Evolutionary conservation across 2,113 vertebrate species (phyloP), one percentile per base, ranked within the genome.

Genomic region (Maccullochella peelii): DNA sequence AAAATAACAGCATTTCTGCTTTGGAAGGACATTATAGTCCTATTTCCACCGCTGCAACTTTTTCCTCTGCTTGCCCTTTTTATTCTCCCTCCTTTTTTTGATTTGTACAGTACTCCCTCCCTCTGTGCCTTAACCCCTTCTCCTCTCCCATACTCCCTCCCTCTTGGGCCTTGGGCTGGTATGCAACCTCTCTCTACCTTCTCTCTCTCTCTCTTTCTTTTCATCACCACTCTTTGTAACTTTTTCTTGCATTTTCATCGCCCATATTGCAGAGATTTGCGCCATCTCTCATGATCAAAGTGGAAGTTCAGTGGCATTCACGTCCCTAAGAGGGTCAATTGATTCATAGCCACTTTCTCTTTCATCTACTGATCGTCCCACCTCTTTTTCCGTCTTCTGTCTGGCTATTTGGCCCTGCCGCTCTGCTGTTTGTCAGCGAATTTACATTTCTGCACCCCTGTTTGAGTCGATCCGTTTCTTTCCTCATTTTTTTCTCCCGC

Each of bases 211-310:
- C 25, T 62, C 49, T 79, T 47, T 79, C 38, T 30, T 50, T 68
- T 14, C 1, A 23, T 49, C n/a, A 2, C 36, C 21, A 1, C 44
- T 40, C 47, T 14, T 6, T 33, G 33, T 30, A 40, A 58, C 59
- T 47, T 63, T 57, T n/a, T 66, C 38, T 76, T 77, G 68, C 81
- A 54, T 87, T 85, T 84, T 47, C 50, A 52, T 50, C 12, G 27
- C 23, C 78, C 78, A 52, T 62, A 83, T 88, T 89, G 77, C 88
- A 86, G 70, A 1, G 52, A 85, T 90, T 86, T 89, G 75, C 47
- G 16, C 71, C 89, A 79, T 89, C 65, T 72, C 80, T 61, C 65
- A 52, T 67, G 80, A 90, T 90, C 84, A 91, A 91, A 92, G 82
- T 2, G 44, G 76, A 86, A 40, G 50, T 88, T 86, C 21, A 77